phyloP scores from a whole-genome alignment of 2,113 vertebrate genomes.

The Laticauda colubrina region DNA sequence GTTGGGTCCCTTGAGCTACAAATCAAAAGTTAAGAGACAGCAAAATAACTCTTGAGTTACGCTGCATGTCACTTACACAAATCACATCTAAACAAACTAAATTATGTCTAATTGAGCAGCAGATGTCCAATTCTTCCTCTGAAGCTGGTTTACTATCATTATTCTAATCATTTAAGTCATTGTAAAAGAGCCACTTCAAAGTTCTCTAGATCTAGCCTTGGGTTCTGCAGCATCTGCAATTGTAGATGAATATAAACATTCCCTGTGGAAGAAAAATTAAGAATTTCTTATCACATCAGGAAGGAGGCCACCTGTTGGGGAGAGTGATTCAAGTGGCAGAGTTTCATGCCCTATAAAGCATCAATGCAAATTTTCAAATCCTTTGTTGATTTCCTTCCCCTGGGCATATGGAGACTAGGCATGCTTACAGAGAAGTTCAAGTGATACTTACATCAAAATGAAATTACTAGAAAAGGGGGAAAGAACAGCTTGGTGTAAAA shows the following conservation, averaged over 20 bases:
- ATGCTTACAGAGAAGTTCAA: neutral
- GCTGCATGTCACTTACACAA: conserved; percentile 39
- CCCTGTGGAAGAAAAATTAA: conserved; percentile 27
- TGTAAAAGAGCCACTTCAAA: conserved; percentile 24
- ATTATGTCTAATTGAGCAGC: conserved; percentile 61
- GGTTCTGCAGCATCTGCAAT: conserved; percentile 32
- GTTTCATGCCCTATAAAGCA: conserved; percentile 49
- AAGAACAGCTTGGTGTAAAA: neutral
- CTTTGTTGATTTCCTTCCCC: conserved; percentile 55
- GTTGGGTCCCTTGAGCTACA: conserved; percentile 30
- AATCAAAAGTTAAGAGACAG: conserved; percentile 43
- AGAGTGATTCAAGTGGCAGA: conserved; percentile 38
- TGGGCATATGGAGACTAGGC: conserved; percentile 38
- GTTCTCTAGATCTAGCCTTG: conserved; percentile 41
- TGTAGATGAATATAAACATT: conserved; percentile 5
- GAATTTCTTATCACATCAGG: conserved; percentile 37
- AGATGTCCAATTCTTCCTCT: conserved; percentile 48
- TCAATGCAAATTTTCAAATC: conserved; percentile 64
- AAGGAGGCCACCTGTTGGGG: conserved; percentile 56
- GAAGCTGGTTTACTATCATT: neutral
- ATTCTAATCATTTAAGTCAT: conserved; percentile 46
- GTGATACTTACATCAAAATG: neutral
- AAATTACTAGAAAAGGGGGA: neutral
- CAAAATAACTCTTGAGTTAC: conserved; percentile 27
- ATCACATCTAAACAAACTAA: conserved; percentile 54